phyloP scores from a whole-genome alignment of 1,140 invertebrate species.

The Callitettix versicolor region DNA sequence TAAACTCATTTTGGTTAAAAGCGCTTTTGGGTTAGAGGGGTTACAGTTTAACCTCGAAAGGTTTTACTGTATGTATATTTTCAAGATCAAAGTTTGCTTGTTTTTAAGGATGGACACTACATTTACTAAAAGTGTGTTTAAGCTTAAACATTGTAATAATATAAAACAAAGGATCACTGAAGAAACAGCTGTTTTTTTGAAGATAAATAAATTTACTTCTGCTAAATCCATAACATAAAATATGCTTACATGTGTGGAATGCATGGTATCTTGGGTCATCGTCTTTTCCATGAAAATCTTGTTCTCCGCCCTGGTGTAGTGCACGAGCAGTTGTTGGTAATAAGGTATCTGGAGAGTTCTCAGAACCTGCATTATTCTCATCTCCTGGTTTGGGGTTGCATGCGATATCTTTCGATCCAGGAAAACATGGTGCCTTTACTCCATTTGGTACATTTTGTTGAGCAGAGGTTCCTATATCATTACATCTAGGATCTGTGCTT shows the following conservation, averaged over 20 bases:
- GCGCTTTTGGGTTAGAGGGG: no score
- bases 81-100: no score
- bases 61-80: no score
- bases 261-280: slow-evolving; percentile 30
- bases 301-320: not conserved
- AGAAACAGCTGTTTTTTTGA: no score
- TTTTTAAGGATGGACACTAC: no score
- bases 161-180: no score
- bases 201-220: no score
- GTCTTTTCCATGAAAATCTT: slow-evolving; percentile 27
- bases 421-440: slow-evolving; percentile 22
- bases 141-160: no score
- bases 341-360: not conserved
- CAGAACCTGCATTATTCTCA: not conserved
- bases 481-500: slow-evolving; percentile 27
- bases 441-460: not conserved
- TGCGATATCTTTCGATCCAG: slow-evolving; percentile 24
- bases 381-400: slow-evolving; percentile 26
- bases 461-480: slow-evolving; percentile 11
- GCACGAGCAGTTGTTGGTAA: not conserved
- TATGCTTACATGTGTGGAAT: slow-evolving; percentile 33
- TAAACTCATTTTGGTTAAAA: no score
- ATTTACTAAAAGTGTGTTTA: no score
- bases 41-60: no score
- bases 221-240: no score